phyloP scores from a whole-genome alignment of 2,888 invertebrate species.

The Dusona sp. region DNA sequence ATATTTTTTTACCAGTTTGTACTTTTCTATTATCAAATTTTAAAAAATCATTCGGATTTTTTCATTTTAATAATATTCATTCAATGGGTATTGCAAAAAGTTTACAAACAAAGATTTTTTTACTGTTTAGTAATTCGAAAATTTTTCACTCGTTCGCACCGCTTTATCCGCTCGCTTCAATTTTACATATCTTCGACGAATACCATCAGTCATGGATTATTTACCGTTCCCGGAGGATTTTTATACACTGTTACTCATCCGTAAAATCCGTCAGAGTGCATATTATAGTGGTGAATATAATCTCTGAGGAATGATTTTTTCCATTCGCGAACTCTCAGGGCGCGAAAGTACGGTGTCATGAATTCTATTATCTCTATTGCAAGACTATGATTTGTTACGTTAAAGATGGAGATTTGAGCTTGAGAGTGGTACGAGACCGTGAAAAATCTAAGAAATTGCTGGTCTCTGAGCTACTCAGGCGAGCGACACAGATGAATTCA shows the following conservation, averaged over 20 bases:
- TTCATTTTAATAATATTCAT: not conserved
- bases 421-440: not conserved
- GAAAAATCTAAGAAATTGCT: not conserved
- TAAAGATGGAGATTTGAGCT: constrained; percentile 31
- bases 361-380: constrained; percentile 24
- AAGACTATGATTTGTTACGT: constrained; percentile 47
- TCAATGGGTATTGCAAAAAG: not conserved
- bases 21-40: not conserved
- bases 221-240: not conserved
- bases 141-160: not conserved
- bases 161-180: not conserved
- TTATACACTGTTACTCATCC: not conserved
- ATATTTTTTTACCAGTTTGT: no score
- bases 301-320: constrained; percentile 2
- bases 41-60: not conserved
- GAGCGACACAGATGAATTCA: constrained; percentile 35
- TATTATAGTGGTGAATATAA: not conserved
- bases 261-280: not conserved
- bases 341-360: not conserved
- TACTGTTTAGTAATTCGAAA: not conserved
- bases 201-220: not conserved
- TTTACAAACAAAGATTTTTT: not conserved
- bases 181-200: not conserved
- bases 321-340: not conserved
- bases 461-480: not conserved